Base-by-base conservation (phyloP, 2,888 invertebrate species). In the Caenorhabditis uteleia region DNA sequence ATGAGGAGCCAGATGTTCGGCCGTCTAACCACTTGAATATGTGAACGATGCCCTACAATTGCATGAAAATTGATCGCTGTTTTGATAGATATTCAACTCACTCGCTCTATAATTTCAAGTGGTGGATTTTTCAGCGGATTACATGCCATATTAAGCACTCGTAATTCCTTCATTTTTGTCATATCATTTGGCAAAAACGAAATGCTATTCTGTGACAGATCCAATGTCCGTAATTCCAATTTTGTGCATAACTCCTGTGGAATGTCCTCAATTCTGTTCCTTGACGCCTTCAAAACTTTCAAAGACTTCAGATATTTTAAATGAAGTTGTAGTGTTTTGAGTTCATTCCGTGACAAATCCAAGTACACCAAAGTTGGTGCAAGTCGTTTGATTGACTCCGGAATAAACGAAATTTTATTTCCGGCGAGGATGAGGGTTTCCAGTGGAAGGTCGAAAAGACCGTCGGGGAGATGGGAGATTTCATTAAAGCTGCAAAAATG, bases 1-100 rank as follows among this genome's bases (percentile, higher is more conserved):
- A 50, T 29, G 61, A 61, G 31, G 55, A 55, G 50, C 56, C 62
- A 62, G 62, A 62, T 62, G 62, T 62, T 56, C 62, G 43, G 10
- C 62, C 64, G 31, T 66, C 56, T 25, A 66, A 54, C 66, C 66
- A 66, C 54, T 66, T 66, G 59, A 66, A 66, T 46, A 66, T 51
- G 48, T 66, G 59, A 48, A 60, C 56, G 31, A 66, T 60, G 45
- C 66, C 66, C 66, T 66, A 38, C 38, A 31, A 23, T 20, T 21
- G 26, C 10, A 21, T 29, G 26, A 18, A 23, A 23, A 29, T 40
- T 6, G 20, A 10, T 47, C n/a, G 26, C 38, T 47, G 36, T 45
- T 31, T 31, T 27, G n/a, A 29, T 50, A 21, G 36, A 26, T n/a
- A 29, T 20, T 16, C 10, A 6, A 29, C 58, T 55, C 31, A 68